These are phyloP conservation scores for Cryptoleucopteryx plumbea DNA, from an alignment of 2,113 vertebrate species.

Conservation along the genomic window DNA sequence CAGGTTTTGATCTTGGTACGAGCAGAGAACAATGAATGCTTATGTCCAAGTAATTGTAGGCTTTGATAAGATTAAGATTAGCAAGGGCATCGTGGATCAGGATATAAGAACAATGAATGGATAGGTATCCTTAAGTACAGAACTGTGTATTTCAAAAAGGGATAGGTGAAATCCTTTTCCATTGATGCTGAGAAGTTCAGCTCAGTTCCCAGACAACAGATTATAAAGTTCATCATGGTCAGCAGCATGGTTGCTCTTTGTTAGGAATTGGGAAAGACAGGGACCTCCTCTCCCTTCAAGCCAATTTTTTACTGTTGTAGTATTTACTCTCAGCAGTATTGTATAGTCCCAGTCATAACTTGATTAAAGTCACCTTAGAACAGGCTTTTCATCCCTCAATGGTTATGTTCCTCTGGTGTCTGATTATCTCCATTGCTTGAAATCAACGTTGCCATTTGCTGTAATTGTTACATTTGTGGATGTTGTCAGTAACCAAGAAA, in stretches of 20 bases:
- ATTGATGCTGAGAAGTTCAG: neutral
- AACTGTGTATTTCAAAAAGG: neutral
- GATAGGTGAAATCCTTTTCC: neutral
- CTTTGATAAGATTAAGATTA: neutral
- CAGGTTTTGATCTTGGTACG: neutral
- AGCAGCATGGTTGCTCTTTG: neutral
- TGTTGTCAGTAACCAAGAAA: neutral
- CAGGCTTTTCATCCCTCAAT: neutral
- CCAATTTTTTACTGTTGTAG: neutral
- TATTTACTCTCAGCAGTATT: neutral
- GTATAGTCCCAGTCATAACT: neutral
- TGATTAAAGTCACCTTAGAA: neutral
- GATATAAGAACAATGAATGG: neutral
- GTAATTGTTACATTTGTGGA: neutral
- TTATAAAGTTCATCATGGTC: neutral
- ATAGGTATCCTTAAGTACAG: neutral
- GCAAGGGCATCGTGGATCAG: neutral
- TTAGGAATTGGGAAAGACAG: neutral
- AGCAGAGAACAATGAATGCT: neutral
- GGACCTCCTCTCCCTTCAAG: neutral
- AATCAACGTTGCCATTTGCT: neutral
- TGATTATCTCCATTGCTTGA: neutral
- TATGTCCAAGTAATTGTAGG: neutral
- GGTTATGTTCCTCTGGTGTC: neutral
- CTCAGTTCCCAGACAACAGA: neutral